Percentiles rank a stretch among this genome's conserved stretches.
Evolutionary conservation across 2,888 invertebrate species (phyloP).

Genomic region (Scaeva pyrastri): DNA sequence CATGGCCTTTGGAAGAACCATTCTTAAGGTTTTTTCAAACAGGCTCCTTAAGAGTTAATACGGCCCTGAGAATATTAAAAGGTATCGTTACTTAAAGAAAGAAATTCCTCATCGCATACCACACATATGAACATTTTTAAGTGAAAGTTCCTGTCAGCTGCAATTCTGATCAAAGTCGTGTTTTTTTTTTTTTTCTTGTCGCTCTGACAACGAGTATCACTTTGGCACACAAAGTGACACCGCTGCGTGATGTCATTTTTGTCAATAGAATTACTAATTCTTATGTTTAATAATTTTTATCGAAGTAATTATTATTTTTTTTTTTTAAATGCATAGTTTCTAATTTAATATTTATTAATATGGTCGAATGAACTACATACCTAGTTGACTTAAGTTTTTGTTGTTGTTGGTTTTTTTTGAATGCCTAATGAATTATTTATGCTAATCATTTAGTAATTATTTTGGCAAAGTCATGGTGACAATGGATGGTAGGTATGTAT

Average conservation of each 20-base stretch:
- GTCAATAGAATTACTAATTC: neutral
- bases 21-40: neutral
- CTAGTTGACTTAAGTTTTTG: slow-evolving; percentile 15
- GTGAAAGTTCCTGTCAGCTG: slow-evolving; percentile 69
- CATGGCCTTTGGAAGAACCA: too few species aligned
- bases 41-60: neutral
- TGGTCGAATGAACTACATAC: slow-evolving; percentile 60
- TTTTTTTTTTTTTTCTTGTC: slow-evolving; percentile 8
- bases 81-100: slow-evolving; percentile 31
- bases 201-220: slow-evolving; percentile 56
- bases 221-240: too few species aligned
- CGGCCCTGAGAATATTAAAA: slow-evolving; percentile 15
- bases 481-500: neutral
- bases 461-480: slow-evolving; percentile 48
- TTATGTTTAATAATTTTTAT: neutral
- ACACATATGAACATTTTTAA: slow-evolving; percentile 67
- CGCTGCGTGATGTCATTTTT: slow-evolving; percentile 59
- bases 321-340: slow-evolving; percentile 54
- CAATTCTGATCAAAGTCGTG: slow-evolving; percentile 63
- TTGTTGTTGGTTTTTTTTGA: neutral
- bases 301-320: slow-evolving; percentile 8
- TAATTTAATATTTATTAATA: slow-evolving; percentile 50
- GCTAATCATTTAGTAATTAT: slow-evolving; percentile 39
- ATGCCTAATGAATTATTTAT: slow-evolving; percentile 63
- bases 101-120: slow-evolving; percentile 64